Conservation (phyloP, 1,140 invertebrate genomes). For the Drosophila repleta region DNA sequence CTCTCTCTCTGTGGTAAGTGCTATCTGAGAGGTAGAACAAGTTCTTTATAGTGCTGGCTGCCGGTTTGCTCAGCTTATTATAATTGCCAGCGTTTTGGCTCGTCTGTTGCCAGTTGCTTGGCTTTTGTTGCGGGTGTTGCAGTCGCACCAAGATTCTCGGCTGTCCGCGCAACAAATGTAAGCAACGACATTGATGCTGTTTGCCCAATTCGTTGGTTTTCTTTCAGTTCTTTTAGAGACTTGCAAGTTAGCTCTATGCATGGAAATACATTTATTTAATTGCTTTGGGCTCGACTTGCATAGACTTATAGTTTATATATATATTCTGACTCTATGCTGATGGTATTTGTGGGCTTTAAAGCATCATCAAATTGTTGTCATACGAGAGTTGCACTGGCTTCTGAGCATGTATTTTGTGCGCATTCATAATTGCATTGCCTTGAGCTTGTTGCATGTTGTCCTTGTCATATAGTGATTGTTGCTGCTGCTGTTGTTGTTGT, state of each 20-base stretch:
- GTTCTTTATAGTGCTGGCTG: constrained; percentile 55
- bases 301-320: no score
- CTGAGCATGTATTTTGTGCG: background rate
- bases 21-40: constrained; percentile 58
- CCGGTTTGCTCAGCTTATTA: constrained; percentile 62
- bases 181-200: constrained; percentile 69
- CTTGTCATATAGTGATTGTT: constrained; percentile 27
- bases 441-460: constrained; percentile 38
- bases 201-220: constrained; percentile 17
- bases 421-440: constrained; percentile 32
- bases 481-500: constrained; percentile 28
- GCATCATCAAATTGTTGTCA: background rate
- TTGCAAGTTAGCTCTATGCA: background rate
- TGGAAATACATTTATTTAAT: constrained; percentile 1
- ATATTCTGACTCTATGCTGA: no score
- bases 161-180: constrained; percentile 58
- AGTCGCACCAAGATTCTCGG: constrained; percentile 49
- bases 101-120: constrained; percentile 36
- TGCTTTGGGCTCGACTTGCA: background rate
- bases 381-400: background rate
- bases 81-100: constrained; percentile 72
- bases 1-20: constrained; percentile 36
- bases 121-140: constrained; percentile 41
- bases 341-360: no score
- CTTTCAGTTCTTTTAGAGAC: constrained; percentile 27